Percentiles rank a stretch among this genome's conserved stretches.
These are phyloP conservation scores for Alosa alosa DNA, from an alignment of 2,113 vertebrate genomes.

Conservation along the genomic window DNA sequence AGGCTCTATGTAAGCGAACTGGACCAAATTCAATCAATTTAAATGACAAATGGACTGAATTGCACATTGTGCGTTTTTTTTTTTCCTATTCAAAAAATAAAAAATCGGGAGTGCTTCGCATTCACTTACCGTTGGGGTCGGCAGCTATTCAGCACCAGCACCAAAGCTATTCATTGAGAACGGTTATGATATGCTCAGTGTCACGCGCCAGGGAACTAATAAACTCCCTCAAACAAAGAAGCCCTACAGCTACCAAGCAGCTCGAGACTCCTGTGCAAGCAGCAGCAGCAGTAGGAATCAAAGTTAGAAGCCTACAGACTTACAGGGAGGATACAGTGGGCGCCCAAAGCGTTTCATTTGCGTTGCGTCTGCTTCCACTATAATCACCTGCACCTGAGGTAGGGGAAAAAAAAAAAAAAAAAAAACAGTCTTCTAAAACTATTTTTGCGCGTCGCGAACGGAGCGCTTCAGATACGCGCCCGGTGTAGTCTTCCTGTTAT, in stretches of 20 bases:
- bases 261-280: not conserved
- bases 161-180: not conserved
- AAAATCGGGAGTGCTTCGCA: not conserved
- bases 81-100: not conserved
- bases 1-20: not conserved
- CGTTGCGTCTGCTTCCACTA: too few relatives aligned
- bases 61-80: not conserved
- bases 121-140: not conserved
- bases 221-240: not conserved
- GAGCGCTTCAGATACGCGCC: too few relatives aligned
- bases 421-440: too few relatives aligned
- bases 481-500: too few relatives aligned
- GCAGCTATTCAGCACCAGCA: not conserved
- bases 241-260: not conserved
- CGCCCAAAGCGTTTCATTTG: too few relatives aligned
- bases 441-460: too few relatives aligned
- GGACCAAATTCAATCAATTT: slow-evolving; percentile 1
- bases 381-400: too few relatives aligned
- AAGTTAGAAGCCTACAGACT: not conserved
- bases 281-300: not conserved
- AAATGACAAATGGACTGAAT: slow-evolving; percentile 8
- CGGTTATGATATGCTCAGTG: not conserved
- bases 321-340: not conserved
- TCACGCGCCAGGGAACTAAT: not conserved
- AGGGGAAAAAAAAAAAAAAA: too few relatives aligned